Conservation (phyloP, 2,797 vertebrate species). For the Dallia pectoralis region DNA sequence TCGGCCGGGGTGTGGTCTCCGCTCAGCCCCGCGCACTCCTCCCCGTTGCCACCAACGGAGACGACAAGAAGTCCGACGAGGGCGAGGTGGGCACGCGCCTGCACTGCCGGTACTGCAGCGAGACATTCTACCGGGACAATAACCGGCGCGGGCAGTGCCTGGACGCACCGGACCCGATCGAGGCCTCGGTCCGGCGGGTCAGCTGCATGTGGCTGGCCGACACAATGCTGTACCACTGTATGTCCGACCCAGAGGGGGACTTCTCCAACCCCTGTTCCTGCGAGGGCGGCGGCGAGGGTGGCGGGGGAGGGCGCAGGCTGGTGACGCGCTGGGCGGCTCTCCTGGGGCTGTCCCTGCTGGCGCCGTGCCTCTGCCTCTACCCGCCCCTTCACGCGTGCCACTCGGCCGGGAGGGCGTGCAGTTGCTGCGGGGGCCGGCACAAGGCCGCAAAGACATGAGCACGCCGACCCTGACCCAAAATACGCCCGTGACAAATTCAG, state of each 20-base stretch:
- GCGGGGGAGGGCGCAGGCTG: constrained; percentile 78
- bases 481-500: constrained; percentile 45
- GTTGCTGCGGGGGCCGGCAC: constrained; percentile 95
- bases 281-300: constrained; percentile 80
- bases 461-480: constrained; percentile 23
- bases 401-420: constrained; percentile 87
- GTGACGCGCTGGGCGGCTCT: constrained; percentile 97
- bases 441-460: constrained; percentile 86
- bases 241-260: constrained; percentile 98
- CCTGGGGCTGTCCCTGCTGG: constrained; percentile 90
- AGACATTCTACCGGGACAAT: constrained; percentile 87
- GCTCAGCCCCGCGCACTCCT: constrained; percentile 80
- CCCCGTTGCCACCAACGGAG: constrained; percentile 70
- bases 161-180: constrained; percentile 89
- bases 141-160: constrained; percentile 91
- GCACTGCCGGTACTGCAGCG: constrained; percentile 90
- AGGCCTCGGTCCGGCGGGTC: constrained; percentile 85
- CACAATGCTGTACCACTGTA: constrained; percentile 99
- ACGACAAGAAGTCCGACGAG: constrained; percentile 77
- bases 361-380: constrained; percentile 98
- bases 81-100: constrained; percentile 73
- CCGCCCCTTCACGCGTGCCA: constrained; percentile 93
- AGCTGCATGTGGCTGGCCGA: constrained; percentile 99
- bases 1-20: constrained; percentile 75
- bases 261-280: constrained; percentile 97